Evolutionary conservation across 1,140 invertebrate genomes (phyloP).

Genomic region (Ostrea edulis): DNA sequence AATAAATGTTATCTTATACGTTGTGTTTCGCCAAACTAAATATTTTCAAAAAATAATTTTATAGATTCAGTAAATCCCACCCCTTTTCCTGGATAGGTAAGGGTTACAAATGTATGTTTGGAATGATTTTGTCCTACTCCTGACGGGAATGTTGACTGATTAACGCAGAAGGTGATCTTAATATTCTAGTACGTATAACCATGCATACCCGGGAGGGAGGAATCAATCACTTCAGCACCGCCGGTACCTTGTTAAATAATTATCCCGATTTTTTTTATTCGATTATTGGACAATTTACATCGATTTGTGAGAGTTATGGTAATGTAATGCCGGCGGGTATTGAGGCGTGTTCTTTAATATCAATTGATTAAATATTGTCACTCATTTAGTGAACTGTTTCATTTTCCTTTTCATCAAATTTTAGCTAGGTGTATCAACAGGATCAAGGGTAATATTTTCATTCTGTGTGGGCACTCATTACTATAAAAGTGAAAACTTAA

Average conservation of each 20-base stretch:
- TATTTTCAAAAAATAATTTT: no score
- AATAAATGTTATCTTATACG: no score
- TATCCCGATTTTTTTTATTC: conserved; percentile 28
- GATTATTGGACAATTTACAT: conserved; percentile 33
- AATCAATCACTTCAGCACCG: neutral
- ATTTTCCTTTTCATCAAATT: neutral
- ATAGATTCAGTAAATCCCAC: no score
- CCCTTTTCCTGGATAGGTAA: no score
- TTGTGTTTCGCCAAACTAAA: no score
- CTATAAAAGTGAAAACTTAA: no score
- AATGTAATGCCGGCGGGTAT: neutral
- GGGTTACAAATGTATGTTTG: no score
- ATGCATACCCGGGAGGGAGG: neutral
- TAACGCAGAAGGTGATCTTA: neutral
- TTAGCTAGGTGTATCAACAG: no score
- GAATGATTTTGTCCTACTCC: no score
- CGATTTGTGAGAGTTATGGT: conserved; percentile 22
- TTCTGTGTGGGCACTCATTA: no score
- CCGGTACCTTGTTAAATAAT: conserved; percentile 24
- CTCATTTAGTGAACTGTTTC: neutral
- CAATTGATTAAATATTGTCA: conserved; percentile 13
- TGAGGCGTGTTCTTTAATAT: neutral
- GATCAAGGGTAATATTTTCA: no score
- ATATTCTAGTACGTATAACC: neutral
- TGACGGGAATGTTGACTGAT: neutral